Evolutionary conservation across 2,113 vertebrate genomes (phyloP).

Genomic region (Pao palembangensis): DNA sequence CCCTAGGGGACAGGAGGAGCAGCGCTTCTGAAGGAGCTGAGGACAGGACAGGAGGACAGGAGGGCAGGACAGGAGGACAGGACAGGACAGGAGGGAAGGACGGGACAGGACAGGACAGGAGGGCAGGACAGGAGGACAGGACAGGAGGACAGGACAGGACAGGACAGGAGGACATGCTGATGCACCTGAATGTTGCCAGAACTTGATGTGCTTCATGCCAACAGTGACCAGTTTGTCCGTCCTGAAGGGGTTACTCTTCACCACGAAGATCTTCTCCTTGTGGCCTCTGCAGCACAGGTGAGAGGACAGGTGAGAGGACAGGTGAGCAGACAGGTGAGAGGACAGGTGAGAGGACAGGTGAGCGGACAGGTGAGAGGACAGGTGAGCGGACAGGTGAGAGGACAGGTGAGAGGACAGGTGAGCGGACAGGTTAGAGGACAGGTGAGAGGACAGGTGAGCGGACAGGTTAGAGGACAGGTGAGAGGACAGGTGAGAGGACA

Average conservation of each 20-base stretch:
- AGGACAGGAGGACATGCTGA: neutral
- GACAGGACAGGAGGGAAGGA: neutral
- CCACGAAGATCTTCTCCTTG: constrained; percentile 95
- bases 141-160: neutral
- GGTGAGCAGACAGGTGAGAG: too few relatives aligned
- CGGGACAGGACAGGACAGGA: neutral
- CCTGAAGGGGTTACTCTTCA: constrained; percentile 91
- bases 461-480: too few relatives aligned
- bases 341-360: too few relatives aligned
- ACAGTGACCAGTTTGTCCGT: constrained; percentile 91
- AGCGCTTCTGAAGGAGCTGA: neutral
- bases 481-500: too few relatives aligned
- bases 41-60: neutral
- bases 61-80: neutral
- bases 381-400: too few relatives aligned
- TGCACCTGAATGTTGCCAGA: constrained; percentile 94
- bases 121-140: neutral
- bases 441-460: too few relatives aligned
- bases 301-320: too few relatives aligned
- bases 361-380: too few relatives aligned
- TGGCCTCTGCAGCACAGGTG: constrained; percentile 79
- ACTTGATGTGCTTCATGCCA: constrained; percentile 96
- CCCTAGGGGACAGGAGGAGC: constrained; percentile 67
- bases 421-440: too few relatives aligned
- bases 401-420: too few relatives aligned